phyloP scores from a whole-genome alignment of 2,113 vertebrate species.

The Ammospiza caudacuta region DNA sequence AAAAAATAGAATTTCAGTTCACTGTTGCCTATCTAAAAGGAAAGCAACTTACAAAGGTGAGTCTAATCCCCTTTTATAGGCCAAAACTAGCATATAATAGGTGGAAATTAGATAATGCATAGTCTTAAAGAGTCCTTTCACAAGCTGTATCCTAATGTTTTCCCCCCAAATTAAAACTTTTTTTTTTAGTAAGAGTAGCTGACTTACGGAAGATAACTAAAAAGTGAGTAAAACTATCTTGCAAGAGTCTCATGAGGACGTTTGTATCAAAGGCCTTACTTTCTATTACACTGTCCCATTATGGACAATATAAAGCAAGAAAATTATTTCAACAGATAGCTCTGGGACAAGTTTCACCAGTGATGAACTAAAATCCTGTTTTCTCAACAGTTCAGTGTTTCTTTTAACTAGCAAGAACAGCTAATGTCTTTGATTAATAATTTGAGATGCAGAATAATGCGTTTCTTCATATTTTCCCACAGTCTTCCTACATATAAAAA shows the following conservation, averaged over 20 bases:
- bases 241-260: neutral
- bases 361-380: slow-evolving; percentile 1
- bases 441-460: neutral
- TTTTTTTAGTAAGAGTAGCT: neutral
- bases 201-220: neutral
- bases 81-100: slow-evolving; percentile 28
- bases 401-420: neutral
- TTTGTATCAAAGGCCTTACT: neutral
- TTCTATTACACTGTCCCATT: neutral
- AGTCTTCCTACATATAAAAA: neutral
- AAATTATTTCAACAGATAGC: neutral
- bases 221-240: neutral
- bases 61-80: neutral
- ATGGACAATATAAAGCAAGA: neutral
- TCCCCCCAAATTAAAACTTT: neutral
- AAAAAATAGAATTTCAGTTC: slow-evolving; percentile 66
- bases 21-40: slow-evolving; percentile 45
- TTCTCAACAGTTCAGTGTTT: neutral
- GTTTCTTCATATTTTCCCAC: neutral
- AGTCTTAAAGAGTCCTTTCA: slow-evolving; percentile 46
- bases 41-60: slow-evolving; percentile 53
- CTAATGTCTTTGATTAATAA: neutral
- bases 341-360: neutral
- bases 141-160: neutral
- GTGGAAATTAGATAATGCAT: slow-evolving; percentile 60